A percentile compares a stretch with the other conserved stretches of the same genome.
Conservation (phyloP, 2,888 invertebrate genomes). For the Pammene aurita region DNA sequence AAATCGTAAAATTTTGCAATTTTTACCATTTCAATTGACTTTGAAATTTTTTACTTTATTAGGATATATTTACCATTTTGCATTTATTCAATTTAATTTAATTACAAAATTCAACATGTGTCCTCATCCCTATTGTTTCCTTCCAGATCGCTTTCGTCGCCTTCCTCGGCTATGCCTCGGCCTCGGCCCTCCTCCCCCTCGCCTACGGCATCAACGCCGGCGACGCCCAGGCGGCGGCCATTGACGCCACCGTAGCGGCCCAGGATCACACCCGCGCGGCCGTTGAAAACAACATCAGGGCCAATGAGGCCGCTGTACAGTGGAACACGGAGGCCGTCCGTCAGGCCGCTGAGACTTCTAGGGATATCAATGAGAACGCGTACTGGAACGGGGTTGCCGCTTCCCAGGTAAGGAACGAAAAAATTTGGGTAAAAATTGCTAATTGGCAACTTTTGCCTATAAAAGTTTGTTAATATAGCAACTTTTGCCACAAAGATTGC, state of each 20-base stretch:
- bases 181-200: constrained; percentile 59
- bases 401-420: constrained; percentile 48
- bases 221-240: constrained; percentile 76
- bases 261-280: constrained; percentile 68
- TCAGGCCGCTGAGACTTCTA: constrained; percentile 66
- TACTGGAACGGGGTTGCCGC: constrained; percentile 76
- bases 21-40: too few relatives aligned
- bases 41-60: too few relatives aligned
- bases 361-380: constrained; percentile 73
- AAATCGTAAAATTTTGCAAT: too few relatives aligned
- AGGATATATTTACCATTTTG: too few relatives aligned
- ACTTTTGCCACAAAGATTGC: not conserved
- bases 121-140: constrained; percentile 22
- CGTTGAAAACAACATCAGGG: constrained; percentile 68
- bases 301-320: constrained; percentile 69
- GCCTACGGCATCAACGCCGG: constrained; percentile 70
- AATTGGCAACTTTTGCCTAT: not conserved
- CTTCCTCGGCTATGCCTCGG: constrained; percentile 79
- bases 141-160: constrained; percentile 76
- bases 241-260: constrained; percentile 72
- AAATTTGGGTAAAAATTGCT: not conserved
- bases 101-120: too few relatives aligned
- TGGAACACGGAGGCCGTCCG: constrained; percentile 71
- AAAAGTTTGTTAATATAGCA: not conserved
- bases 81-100: too few relatives aligned